These are phyloP conservation scores for Hybognathus amarus DNA, from an alignment of 2,797 vertebrate genomes.

Conservation along the genomic window DNA sequence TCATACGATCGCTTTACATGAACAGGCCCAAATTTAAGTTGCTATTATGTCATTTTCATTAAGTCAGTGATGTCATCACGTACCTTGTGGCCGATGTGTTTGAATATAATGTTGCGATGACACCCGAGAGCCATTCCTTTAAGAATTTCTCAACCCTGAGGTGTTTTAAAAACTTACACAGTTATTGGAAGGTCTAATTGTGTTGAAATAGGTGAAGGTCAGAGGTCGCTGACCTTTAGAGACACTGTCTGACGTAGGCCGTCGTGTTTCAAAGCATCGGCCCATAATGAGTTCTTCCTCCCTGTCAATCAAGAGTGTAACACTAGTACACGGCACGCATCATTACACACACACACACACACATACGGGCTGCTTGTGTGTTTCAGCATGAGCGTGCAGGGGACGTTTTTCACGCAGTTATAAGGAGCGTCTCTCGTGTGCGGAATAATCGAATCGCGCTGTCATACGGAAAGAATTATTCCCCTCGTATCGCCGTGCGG, in stretches of 20 bases:
- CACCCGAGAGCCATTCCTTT: not conserved
- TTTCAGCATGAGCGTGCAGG: constrained; percentile 9
- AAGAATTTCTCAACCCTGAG: not conserved
- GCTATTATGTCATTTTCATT: not conserved
- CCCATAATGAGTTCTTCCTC: constrained; percentile 48
- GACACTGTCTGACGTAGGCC: constrained; percentile 44
- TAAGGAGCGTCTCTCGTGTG: constrained; percentile 58
- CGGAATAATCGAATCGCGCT: constrained; percentile 69
- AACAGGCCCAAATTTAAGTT: no score
- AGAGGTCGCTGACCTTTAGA: constrained; percentile 42
- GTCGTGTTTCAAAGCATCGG: constrained; percentile 42
- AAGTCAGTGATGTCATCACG: not conserved
- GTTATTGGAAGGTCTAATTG: constrained; percentile 20
- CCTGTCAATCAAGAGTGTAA: constrained; percentile 53
- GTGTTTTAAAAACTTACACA: constrained; percentile 1
- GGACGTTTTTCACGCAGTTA: constrained; percentile 56
- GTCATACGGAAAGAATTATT: constrained; percentile 72
- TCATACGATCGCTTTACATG: not conserved
- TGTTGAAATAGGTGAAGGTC: constrained; percentile 36
- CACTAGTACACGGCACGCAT: constrained; percentile 36
- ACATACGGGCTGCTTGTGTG: constrained; percentile 26
- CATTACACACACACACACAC: constrained; percentile 38
- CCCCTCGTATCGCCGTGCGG: constrained; percentile 65
- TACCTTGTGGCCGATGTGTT: not conserved
- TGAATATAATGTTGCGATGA: not conserved